Percentiles rank a stretch among this genome's conserved stretches.
phyloP scores from a whole-genome alignment of 1,140 invertebrate genomes.

The Drosophila azteca region DNA sequence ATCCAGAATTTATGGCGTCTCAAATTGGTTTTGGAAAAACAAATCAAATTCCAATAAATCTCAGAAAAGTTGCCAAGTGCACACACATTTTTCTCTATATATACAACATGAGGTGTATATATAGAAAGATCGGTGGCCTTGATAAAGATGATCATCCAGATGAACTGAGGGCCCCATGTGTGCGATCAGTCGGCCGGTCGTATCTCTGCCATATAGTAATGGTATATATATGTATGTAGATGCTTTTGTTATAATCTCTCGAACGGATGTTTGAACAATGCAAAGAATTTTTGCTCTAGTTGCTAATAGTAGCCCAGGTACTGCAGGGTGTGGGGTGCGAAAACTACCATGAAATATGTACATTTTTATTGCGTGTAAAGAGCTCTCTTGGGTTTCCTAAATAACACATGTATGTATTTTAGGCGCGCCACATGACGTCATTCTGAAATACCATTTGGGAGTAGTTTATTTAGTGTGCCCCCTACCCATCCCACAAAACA shows the following conservation, averaged over 20 bases:
- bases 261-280: constrained; percentile 69
- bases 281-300: constrained; percentile 63
- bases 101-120: constrained; percentile 28
- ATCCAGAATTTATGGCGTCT: too few relatives aligned
- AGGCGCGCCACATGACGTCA: constrained; percentile 76
- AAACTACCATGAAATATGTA: constrained; percentile 55
- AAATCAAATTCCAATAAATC: constrained; percentile 47
- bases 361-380: constrained; percentile 68
- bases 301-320: neutral
- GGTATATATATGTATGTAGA: constrained; percentile 27
- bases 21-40: constrained; percentile 15
- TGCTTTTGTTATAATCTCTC: constrained; percentile 51
- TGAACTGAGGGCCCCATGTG: constrained; percentile 55
- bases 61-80: constrained; percentile 33
- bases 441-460: constrained; percentile 32
- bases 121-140: constrained; percentile 64
- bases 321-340: constrained; percentile 9
- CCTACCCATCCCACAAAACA: constrained; percentile 12
- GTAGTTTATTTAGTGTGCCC: constrained; percentile 55
- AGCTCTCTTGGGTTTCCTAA: constrained; percentile 27
- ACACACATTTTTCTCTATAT: constrained; percentile 26
- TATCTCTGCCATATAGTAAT: constrained; percentile 30
- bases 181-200: neutral
- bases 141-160: constrained; percentile 70
- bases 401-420: constrained; percentile 19